phyloP scores from a whole-genome alignment of 2,113 vertebrate species.

The Phalacrocorax carbo region DNA sequence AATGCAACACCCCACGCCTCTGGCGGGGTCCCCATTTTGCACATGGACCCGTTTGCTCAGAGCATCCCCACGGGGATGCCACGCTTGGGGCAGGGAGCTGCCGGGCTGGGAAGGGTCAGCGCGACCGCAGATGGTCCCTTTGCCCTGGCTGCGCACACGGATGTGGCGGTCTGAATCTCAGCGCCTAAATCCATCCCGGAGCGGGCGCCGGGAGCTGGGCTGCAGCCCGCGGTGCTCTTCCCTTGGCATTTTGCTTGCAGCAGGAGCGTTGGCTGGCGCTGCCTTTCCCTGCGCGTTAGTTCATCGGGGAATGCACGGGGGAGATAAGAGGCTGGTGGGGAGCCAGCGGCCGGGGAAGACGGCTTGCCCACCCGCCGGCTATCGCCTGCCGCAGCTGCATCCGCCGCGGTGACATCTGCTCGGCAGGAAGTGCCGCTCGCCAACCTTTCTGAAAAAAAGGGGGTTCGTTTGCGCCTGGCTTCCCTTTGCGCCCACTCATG shows the following conservation, averaged over 20 bases:
- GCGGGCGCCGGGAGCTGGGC: neutral
- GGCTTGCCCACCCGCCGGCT: slow-evolving; percentile 75
- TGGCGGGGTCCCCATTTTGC: fast-evolving
- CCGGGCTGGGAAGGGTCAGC: neutral
- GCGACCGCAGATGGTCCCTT: fast-evolving
- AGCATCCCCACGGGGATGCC: neutral
- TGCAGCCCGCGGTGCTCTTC: neutral
- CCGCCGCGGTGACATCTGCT: slow-evolving; percentile 84
- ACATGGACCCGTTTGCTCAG: fast-evolving
- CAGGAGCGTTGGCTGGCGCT: neutral
- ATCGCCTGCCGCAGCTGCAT: slow-evolving; percentile 85
- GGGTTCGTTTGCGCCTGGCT: neutral
- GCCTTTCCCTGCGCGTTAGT: slow-evolving; percentile 40
- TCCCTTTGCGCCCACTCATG: neutral
- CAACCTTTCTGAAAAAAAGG: slow-evolving; percentile 39
- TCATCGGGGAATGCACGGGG: neutral
- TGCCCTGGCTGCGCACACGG: fast-evolving
- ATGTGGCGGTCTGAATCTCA: neutral
- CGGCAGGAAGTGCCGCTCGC: slow-evolving; percentile 77
- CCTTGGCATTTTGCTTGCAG: neutral
- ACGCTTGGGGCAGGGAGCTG: neutral
- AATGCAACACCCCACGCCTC: fast-evolving
- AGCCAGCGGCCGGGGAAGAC: slow-evolving; percentile 74
- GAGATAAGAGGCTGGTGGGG: slow-evolving; percentile 84
- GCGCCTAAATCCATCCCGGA: neutral